These are phyloP conservation scores for Zophobas atratus DNA, from an alignment of 1,140 invertebrate species.

Conservation along the genomic window DNA sequence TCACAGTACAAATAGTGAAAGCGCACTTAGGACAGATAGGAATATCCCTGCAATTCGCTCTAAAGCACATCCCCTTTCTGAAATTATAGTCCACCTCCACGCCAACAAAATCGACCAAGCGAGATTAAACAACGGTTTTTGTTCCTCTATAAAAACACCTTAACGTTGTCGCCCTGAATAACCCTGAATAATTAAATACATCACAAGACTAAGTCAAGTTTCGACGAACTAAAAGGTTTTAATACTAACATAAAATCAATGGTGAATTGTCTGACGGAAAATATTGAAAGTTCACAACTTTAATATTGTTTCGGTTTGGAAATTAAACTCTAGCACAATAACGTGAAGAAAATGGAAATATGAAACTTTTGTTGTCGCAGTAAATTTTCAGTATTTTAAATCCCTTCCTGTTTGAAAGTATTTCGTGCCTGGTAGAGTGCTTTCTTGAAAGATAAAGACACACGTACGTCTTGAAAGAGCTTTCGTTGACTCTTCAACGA, in stretches of 20 bases:
- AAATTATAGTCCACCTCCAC: neutral
- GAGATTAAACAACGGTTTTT: neutral
- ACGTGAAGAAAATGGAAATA: slow-evolving; percentile 18
- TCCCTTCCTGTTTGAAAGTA: slow-evolving; percentile 14
- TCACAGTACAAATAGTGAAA: no score
- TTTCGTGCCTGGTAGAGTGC: neutral
- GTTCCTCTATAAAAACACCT: slow-evolving; percentile 1
- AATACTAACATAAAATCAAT: slow-evolving; percentile 11
- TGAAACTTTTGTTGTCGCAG: slow-evolving; percentile 29
- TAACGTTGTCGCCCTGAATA: slow-evolving; percentile 5
- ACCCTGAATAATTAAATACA: slow-evolving; percentile 8
- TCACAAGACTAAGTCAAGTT: neutral
- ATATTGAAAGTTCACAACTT: slow-evolving; percentile 20
- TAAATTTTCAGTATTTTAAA: slow-evolving; percentile 24
- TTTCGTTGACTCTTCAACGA: no score
- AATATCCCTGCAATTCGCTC: no score
- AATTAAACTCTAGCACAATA: slow-evolving; percentile 31
- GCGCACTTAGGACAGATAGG: no score
- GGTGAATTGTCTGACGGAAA: slow-evolving; percentile 3
- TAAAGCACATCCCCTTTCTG: no score
- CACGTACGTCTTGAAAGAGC: no score
- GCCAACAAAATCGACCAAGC: neutral
- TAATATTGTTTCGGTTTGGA: slow-evolving; percentile 1
- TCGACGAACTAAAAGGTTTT: neutral
- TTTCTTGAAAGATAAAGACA: slow-evolving; percentile 9